These are phyloP conservation scores for Lepidochrysops patricia DNA, from an alignment of 2,888 invertebrate species.

Conservation along the genomic window DNA sequence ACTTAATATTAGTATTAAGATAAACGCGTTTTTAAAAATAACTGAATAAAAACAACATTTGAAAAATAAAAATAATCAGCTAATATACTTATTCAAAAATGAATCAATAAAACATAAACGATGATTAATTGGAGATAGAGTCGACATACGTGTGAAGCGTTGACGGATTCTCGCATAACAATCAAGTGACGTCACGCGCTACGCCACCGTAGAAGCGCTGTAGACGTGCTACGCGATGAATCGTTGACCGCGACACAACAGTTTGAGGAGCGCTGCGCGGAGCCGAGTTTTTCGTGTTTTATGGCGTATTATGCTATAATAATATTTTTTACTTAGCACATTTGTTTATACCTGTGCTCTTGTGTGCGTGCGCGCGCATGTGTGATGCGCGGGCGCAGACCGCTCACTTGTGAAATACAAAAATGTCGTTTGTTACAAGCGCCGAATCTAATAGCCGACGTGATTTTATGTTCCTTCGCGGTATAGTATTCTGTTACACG, in stretches of 20 bases:
- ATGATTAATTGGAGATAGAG: background rate
- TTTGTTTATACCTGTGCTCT: slow-evolving; percentile 45
- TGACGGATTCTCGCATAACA: background rate
- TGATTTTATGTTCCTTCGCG: slow-evolving; percentile 61
- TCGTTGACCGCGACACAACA: slow-evolving; percentile 26
- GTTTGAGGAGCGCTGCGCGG: slow-evolving; percentile 47
- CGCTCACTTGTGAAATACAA: slow-evolving; percentile 37
- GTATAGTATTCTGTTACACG: slow-evolving; percentile 57
- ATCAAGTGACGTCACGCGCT: slow-evolving; percentile 20
- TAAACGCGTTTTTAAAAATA: too few relatives aligned
- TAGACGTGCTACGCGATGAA: slow-evolving; percentile 31
- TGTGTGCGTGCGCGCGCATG: slow-evolving; percentile 25
- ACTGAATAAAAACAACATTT: too few relatives aligned
- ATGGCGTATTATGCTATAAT: slow-evolving; percentile 69
- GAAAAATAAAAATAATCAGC: too few relatives aligned
- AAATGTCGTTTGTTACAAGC: slow-evolving; percentile 51
- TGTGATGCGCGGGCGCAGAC: slow-evolving; percentile 42
- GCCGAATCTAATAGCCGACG: slow-evolving; percentile 52
- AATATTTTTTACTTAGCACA: slow-evolving; percentile 74
- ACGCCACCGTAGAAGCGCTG: slow-evolving; percentile 28
- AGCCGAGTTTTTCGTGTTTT: slow-evolving; percentile 55
- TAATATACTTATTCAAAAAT: too few relatives aligned
- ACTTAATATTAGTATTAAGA: too few relatives aligned
- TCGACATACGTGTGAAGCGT: background rate
- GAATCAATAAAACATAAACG: background rate